Percentiles rank a stretch among this genome's conserved stretches.
phyloP scores from a whole-genome alignment of 92 coral and sea anemone species.

The Epizoanthus stellaris region DNA sequence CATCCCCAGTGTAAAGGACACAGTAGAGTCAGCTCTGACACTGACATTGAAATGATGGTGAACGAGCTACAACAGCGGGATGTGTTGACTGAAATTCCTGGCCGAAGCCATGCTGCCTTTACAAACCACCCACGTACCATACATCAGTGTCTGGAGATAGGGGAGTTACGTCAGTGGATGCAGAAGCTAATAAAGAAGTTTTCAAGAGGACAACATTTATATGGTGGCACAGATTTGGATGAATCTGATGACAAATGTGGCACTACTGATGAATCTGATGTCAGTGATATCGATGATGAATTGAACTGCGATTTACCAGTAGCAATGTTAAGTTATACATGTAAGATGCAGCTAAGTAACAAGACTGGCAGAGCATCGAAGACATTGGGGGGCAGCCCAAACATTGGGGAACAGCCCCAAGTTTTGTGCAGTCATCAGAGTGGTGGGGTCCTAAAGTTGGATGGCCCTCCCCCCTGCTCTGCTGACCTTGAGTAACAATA shows the following conservation, averaged over 20 bases:
- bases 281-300: background rate
- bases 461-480: too few relatives aligned
- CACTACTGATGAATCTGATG: slow-evolving; percentile 1
- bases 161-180: slow-evolving; percentile 12
- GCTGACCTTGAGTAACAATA: too few relatives aligned
- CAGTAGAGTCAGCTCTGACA: slow-evolving; percentile 5
- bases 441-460: too few relatives aligned
- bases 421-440: too few relatives aligned
- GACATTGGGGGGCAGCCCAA: too few relatives aligned
- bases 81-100: background rate
- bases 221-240: background rate
- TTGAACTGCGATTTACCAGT: background rate
- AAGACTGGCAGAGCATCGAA: too few relatives aligned
- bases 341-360: background rate
- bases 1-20: slow-evolving; percentile 11
- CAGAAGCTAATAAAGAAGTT: slow-evolving; percentile 14
- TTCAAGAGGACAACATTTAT: background rate
- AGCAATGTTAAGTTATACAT: background rate
- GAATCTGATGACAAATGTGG: too few relatives aligned
- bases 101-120: slow-evolving; percentile 15
- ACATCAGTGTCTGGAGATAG: slow-evolving; percentile 7
- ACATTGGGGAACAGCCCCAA: too few relatives aligned
- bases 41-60: slow-evolving; percentile 13
- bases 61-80: slow-evolving; percentile 23
- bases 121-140: background rate